These are phyloP conservation scores for Clarias macrocephalus DNA, from an alignment of 2,113 vertebrate species.

Conservation along the genomic window DNA sequence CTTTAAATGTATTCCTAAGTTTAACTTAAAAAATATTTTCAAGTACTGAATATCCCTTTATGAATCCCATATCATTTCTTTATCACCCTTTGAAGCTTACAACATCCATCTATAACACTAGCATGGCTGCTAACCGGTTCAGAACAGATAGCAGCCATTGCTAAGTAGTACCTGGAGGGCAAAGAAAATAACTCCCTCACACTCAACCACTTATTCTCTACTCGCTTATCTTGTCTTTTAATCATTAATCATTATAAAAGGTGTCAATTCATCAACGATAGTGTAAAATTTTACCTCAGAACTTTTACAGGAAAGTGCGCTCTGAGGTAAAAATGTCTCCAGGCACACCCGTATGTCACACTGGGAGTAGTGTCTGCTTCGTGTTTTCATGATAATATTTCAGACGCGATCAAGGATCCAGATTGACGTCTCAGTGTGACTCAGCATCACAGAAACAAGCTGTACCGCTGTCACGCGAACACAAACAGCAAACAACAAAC, in stretches of 20 bases:
- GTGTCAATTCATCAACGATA: background rate
- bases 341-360: background rate
- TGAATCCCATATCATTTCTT: too few species aligned
- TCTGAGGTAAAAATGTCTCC: background rate
- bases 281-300: background rate
- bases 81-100: too few species aligned
- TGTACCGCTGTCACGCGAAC: conserved; percentile 34
- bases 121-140: background rate
- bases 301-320: background rate
- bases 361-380: background rate
- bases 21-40: too few species aligned
- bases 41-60: too few species aligned
- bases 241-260: background rate
- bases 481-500: conserved; percentile 26
- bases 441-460: conserved; percentile 23
- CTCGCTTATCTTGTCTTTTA: too few species aligned
- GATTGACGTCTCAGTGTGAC: conserved; percentile 14
- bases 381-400: background rate
- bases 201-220: too few species aligned
- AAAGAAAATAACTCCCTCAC: background rate
- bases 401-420: conserved; percentile 16
- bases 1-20: too few species aligned
- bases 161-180: background rate
- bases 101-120: background rate
- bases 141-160: background rate